Percentiles rank a stretch among this genome's conserved stretches.
phyloP scores from a whole-genome alignment of 1,140 invertebrate genomes.

The Phthorimaea operculella region DNA sequence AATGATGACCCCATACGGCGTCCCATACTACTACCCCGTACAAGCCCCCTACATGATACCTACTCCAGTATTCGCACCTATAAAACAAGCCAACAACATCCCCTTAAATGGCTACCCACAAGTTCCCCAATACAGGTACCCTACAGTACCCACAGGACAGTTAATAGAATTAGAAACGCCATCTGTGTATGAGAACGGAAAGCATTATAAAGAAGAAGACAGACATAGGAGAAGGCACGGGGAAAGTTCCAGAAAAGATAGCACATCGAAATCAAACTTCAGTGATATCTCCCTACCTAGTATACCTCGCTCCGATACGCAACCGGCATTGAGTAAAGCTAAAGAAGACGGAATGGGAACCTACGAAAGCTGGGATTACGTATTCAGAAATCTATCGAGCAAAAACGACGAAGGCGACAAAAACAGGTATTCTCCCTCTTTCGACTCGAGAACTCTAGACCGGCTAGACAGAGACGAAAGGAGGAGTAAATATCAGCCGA shows the following conservation, averaged over 20 bases:
- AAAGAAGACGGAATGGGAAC: conserved; percentile 71
- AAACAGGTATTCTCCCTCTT: conserved; percentile 68
- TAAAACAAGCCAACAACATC: conserved; percentile 56
- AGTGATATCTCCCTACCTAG: conserved; percentile 51
- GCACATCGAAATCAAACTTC: conserved; percentile 50
- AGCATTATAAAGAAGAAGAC: conserved; percentile 25
- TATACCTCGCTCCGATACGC: conserved; percentile 58
- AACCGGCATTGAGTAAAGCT: conserved; percentile 60
- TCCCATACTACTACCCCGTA: conserved; percentile 59
- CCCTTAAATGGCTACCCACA: conserved; percentile 59
- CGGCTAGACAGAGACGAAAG: conserved; percentile 49
- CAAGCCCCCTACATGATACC: conserved; percentile 61
- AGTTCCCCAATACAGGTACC: conserved; percentile 42
- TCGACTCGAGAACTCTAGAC: conserved; percentile 57
- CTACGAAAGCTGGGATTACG: conserved; percentile 82
- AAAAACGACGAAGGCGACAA: conserved; percentile 76
- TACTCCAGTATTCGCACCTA: conserved; percentile 52
- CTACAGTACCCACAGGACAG: conserved; percentile 71
- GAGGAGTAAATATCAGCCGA: conserved; percentile 56
- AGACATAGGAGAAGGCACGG: conserved; percentile 28
- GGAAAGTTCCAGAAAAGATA: conserved; percentile 44
- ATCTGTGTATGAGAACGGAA: conserved; percentile 49
- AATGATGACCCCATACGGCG: conserved; percentile 46
- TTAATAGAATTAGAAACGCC: conserved; percentile 78
- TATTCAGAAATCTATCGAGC: conserved; percentile 79